Evolutionary conservation across 2,113 vertebrate species (phyloP), one percentile per base, ranked within the genome.

Genomic region (Cochlearius cochlearius): DNA sequence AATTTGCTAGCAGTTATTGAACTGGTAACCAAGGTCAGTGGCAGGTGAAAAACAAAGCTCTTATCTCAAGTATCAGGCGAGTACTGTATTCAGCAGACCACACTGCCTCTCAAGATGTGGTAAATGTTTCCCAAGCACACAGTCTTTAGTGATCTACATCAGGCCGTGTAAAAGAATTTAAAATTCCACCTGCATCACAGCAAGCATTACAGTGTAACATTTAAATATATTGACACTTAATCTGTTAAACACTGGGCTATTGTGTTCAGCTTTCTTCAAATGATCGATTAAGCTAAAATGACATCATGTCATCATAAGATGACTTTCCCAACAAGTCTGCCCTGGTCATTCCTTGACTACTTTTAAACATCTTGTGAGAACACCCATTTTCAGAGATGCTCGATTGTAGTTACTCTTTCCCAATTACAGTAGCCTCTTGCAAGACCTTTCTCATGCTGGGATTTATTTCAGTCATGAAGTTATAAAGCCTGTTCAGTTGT

Each of bases 1-100:
- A 53, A 89, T 88, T 82, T 89, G 64, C 86, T 81, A 6, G 7
- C 80, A 82, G 84, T 92, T 81, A 58, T 94, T 89, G 84, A 90
- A 50, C 50, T 66, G 19, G 39, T 52, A 84, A 15, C 68, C 96
- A 97, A 95, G 95, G 96, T 76, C 86, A 90, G 86, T 21, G 49
- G 58, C 58, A 89, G 84, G 86, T 49, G 25, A 73, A 58, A 66
- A 23, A 15, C n/a, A 26, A 86, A 91, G 75, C 30, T 81, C 30
- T 67, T 10, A 30, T 50, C 89, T 78, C 56, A 68, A 53, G 32
- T 25, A 80, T 6, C 82, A 83, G 63, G 58, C 5, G 1, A 78
- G 73, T 53, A 7, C 20, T 19, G 47, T 45, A 41, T 30, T 43
- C 39, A 84, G 69, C 49, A 76, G 52, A 55, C 27, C 84, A 64